Evolutionary conservation across 2,113 vertebrate genomes (phyloP), one percentile per base, ranked within the genome.

Genomic region (Xenopus laevis): DNA sequence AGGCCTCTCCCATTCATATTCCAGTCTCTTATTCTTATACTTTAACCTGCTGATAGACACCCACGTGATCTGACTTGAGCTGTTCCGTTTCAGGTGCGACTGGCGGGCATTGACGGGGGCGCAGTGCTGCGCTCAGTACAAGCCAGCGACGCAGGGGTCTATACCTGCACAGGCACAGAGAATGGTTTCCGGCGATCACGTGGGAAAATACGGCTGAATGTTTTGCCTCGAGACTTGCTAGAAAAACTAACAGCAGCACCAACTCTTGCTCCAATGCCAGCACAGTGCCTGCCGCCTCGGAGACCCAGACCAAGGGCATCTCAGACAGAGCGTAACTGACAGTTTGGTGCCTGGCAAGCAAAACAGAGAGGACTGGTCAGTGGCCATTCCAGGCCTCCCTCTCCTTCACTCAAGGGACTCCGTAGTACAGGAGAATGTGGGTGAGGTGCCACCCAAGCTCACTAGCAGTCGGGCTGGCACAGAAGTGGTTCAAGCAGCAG

Each of bases 171-270:
- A 17, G 91, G 89, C 80, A 94, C 92, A 0, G 93, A 94, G 79
- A 94, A 94, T 82, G 90, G 92, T 77, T 94, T 92, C 70, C 90
- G 92, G 40, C 92, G 93, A 85, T 92, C 91, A 0, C 80, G 93
- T 77, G 87, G 86, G 0, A 90, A 91, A 1, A 85, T 93, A 72
- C 85, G 86, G 0, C 81, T 94, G 53, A 87, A 88, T 12, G 86
- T 94, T 71, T 86, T 94, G 33, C 90, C 92, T 17, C 87, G 87
- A 10, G 90, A 91, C 79, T 90, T 93, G 2, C 87, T 93, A 17
- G 83, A 91, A 47, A 92, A 70, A 64, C 46, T 76, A 50, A 76
- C 65, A 4, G 20, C 66, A 2, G n/a, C 18, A 2, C 74, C 74
- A 9, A 76, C 74, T 2, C 52, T 63, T 30, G 12, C 63, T 17